phyloP scores from a whole-genome alignment of 1,140 invertebrate genomes.

The Penaeus vannamei region DNA sequence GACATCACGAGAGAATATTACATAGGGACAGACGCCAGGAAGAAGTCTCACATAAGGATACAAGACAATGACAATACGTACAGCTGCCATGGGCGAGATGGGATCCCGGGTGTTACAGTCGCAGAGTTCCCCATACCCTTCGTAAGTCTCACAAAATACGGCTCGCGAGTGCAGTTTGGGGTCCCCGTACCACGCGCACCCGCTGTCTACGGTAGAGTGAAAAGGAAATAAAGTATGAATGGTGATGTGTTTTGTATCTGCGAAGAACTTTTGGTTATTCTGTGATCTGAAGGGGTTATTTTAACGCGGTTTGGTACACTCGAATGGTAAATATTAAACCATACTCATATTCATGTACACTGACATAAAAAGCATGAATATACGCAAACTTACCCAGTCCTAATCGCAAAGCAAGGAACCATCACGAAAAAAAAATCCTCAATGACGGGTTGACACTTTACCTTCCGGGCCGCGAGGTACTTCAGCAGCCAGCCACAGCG shows the following conservation, averaged over 20 bases:
- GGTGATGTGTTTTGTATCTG: too few species aligned
- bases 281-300: too few species aligned
- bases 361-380: background rate
- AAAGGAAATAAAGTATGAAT: background rate
- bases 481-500: constrained; percentile 12
- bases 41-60: too few species aligned
- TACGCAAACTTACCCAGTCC: too few species aligned
- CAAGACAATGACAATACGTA: background rate
- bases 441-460: background rate
- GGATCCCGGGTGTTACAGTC: background rate
- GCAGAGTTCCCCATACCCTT: constrained; percentile 55
- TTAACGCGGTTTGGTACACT: too few species aligned
- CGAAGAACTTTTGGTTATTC: too few species aligned
- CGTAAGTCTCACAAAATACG: constrained; percentile 50
- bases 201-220: background rate
- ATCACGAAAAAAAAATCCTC: background rate
- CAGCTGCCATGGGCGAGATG: constrained; percentile 24
- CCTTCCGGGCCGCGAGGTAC: constrained; percentile 32
- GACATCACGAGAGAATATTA: too few species aligned
- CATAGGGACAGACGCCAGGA: too few species aligned
- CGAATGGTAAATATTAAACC: constrained; percentile 8
- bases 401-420: too few species aligned
- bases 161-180: background rate
- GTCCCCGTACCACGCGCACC: constrained; percentile 29
- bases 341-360: constrained; percentile 25